Conservation (phyloP, 1,140 invertebrate species). For the Tetraneura akinire region DNA sequence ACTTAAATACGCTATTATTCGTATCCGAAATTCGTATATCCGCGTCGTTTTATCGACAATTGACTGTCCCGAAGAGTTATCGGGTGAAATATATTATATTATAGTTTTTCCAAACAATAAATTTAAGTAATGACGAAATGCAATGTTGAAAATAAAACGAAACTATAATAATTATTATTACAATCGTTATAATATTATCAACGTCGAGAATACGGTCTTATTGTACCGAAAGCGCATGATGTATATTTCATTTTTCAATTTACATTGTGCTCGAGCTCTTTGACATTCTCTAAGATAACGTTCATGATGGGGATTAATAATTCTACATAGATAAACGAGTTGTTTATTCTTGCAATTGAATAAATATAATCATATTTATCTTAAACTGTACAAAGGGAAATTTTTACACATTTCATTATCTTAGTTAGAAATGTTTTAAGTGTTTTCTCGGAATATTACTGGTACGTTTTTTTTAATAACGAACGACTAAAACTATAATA, state of each 20-base stretch:
- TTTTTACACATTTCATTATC: conserved; percentile 16
- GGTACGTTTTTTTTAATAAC: conserved; percentile 8
- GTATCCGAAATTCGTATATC: background rate
- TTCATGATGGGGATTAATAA: conserved; percentile 31
- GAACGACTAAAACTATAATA: background rate
- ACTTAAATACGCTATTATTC: background rate
- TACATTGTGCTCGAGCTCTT: background rate
- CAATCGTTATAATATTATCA: background rate
- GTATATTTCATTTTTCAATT: conserved; percentile 29
- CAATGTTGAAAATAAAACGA: background rate
- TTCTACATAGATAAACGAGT: conserved; percentile 39
- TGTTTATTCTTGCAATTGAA: conserved; percentile 47
- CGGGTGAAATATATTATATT: too few relatives aligned
- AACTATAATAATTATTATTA: background rate
- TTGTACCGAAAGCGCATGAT: background rate
- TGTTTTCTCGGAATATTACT: conserved; percentile 31
- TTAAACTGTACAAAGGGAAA: conserved; percentile 2
- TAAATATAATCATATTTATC: conserved; percentile 48
- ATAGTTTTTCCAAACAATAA: background rate
- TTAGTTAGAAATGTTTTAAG: conserved; percentile 20
- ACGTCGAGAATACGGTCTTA: background rate
- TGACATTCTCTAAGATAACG: conserved; percentile 17
- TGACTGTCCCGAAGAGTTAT: background rate
- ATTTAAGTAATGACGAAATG: background rate
- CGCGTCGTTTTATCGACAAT: background rate